Conservation (phyloP, 2,888 invertebrate genomes). For the Atrina japonica region DNA sequence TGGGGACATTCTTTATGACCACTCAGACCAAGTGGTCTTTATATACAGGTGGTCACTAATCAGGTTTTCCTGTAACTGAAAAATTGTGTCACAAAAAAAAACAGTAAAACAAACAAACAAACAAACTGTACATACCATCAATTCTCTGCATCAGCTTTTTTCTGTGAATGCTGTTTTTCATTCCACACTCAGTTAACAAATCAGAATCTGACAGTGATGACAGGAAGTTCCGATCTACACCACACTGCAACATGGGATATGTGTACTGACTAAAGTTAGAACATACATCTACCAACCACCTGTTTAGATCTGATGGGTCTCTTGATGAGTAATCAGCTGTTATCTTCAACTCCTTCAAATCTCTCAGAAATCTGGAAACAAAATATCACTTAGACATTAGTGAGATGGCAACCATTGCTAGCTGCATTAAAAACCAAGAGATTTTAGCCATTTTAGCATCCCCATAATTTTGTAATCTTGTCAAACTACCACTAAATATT, state of each 20-base stretch:
- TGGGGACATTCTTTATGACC: too few species aligned
- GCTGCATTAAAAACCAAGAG: too few species aligned
- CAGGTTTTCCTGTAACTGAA: too few species aligned
- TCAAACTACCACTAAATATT: too few species aligned
- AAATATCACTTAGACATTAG: too few species aligned
- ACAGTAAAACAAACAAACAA: not conserved
- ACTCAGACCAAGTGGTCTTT: too few species aligned
- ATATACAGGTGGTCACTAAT: too few species aligned
- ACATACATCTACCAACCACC: conserved; percentile 87
- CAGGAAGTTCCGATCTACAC: conserved; percentile 95
- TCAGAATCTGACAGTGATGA: conserved; percentile 93
- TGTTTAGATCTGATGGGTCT: conserved; percentile 90
- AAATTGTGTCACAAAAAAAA: not conserved
- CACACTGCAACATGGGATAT: conserved; percentile 96
- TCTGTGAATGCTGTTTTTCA: conserved; percentile 96
- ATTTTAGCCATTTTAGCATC: too few species aligned
- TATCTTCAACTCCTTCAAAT: conserved; percentile 94
- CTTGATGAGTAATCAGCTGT: conserved; percentile 98
- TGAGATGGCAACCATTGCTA: too few species aligned
- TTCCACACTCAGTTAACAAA: conserved; percentile 94
- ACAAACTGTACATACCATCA: conserved; percentile 82
- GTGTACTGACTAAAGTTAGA: conserved; percentile 97
- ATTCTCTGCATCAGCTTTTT: conserved; percentile 94
- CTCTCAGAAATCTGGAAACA: conserved; percentile 89
- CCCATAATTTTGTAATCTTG: too few species aligned